Conservation (phyloP, 2,797 vertebrate genomes). For the Danio aesculapii region DNA sequence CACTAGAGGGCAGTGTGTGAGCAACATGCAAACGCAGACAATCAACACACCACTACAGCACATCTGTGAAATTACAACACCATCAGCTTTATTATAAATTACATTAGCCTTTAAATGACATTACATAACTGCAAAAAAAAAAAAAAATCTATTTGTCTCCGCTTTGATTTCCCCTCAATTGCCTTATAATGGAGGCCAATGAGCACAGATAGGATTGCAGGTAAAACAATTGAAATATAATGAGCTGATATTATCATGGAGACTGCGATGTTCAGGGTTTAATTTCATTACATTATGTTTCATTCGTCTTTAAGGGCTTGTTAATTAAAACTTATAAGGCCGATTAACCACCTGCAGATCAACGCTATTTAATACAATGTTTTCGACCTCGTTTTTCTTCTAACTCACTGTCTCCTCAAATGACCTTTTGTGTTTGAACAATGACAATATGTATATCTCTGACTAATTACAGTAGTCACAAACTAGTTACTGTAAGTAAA, state of each 20-base stretch:
- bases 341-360: neutral
- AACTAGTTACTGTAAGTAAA: no score
- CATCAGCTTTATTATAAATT: constrained; percentile 81
- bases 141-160: constrained; percentile 75
- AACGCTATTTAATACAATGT: no score
- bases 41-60: constrained; percentile 57
- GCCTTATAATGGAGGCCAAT: constrained; percentile 67
- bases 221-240: constrained; percentile 79
- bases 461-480: no score
- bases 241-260: constrained; percentile 77
- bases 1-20: constrained; percentile 83
- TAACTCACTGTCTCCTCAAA: no score
- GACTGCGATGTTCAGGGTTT: constrained; percentile 71
- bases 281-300: constrained; percentile 76
- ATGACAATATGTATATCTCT: no score
- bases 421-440: no score
- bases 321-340: constrained; percentile 78
- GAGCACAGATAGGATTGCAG: constrained; percentile 75
- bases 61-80: constrained; percentile 75
- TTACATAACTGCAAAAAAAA: constrained; percentile 81
- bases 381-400: no score
- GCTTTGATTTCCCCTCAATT: constrained; percentile 72
- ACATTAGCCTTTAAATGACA: constrained; percentile 79
- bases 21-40: constrained; percentile 57
- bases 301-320: constrained; percentile 71